A percentile compares a stretch with the other conserved stretches of the same genome.
phyloP scores from a whole-genome alignment of 2,113 vertebrate genomes.

The Phylloscopus trochilus region DNA sequence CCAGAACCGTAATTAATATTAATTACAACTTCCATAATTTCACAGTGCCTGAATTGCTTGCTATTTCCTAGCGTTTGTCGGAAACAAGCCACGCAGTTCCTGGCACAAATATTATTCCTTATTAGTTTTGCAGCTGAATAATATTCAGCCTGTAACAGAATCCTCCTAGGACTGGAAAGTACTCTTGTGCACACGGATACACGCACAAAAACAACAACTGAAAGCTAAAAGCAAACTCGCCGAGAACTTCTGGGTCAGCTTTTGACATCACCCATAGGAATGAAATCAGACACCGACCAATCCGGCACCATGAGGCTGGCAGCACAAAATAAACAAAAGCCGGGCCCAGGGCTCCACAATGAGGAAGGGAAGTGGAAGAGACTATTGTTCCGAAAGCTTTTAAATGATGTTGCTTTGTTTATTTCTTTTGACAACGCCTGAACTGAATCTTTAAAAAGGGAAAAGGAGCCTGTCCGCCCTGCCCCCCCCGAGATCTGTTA shows the following conservation, averaged over 20 bases:
- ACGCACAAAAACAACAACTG: constrained; percentile 57
- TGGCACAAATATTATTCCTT: constrained; percentile 26
- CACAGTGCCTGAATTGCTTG: not conserved
- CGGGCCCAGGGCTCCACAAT: constrained; percentile 48
- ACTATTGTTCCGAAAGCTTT: constrained; percentile 63
- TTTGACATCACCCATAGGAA: constrained; percentile 64
- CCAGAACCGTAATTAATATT: constrained; percentile 1
- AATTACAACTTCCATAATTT: constrained; percentile 11
- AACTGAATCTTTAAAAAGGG: constrained; percentile 43
- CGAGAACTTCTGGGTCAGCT: constrained; percentile 66
- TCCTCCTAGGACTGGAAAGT: constrained; percentile 37
- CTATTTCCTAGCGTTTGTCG: not conserved
- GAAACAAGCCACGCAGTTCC: constrained; percentile 19
- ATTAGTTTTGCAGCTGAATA: constrained; percentile 47
- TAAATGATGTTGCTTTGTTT: constrained; percentile 54
- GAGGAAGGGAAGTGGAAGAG: constrained; percentile 62
- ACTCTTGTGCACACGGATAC: constrained; percentile 46
- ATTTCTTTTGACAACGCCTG: constrained; percentile 45
- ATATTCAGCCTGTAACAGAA: constrained; percentile 54
- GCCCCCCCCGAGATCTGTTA: not conserved
- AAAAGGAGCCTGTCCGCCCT: not conserved
- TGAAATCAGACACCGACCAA: constrained; percentile 66
- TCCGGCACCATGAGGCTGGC: constrained; percentile 54
- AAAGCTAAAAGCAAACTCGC: constrained; percentile 65
- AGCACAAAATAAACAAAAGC: constrained; percentile 64